Conservation (phyloP, 2,113 vertebrate genomes). For the Cervus canadensis region DNA sequence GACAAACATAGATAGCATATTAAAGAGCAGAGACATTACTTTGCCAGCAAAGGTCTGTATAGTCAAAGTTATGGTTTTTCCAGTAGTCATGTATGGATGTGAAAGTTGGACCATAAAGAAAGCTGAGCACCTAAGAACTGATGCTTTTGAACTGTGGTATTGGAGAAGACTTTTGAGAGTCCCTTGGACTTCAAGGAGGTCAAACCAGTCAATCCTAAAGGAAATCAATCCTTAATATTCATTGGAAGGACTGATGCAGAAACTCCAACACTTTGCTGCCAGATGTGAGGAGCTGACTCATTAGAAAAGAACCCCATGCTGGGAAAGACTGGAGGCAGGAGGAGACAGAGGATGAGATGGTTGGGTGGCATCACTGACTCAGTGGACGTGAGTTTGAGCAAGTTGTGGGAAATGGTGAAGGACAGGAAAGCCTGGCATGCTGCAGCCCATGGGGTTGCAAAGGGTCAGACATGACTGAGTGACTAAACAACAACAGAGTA, state of each 20-base stretch:
- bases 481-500: not conserved
- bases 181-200: not conserved
- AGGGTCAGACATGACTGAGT: not conserved
- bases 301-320: not conserved
- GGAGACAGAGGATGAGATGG: not conserved
- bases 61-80: not conserved
- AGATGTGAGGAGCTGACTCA: not conserved
- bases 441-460: not conserved
- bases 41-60: not conserved
- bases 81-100: not conserved
- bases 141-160: not conserved
- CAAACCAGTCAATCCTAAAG: not conserved
- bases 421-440: not conserved
- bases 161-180: not conserved
- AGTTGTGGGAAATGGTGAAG: not conserved
- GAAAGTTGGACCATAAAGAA: not conserved
- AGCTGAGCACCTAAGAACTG: fast-evolving
- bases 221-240: not conserved
- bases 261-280: not conserved
- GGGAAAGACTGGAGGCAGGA: not conserved
- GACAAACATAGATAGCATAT: not conserved
- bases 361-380: not conserved
- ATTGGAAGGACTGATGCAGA: not conserved
- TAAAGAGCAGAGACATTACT: not conserved
- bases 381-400: not conserved